phyloP scores from a whole-genome alignment of 92 coral and sea anemone species.

The Anthopleura xanthogrammica region DNA sequence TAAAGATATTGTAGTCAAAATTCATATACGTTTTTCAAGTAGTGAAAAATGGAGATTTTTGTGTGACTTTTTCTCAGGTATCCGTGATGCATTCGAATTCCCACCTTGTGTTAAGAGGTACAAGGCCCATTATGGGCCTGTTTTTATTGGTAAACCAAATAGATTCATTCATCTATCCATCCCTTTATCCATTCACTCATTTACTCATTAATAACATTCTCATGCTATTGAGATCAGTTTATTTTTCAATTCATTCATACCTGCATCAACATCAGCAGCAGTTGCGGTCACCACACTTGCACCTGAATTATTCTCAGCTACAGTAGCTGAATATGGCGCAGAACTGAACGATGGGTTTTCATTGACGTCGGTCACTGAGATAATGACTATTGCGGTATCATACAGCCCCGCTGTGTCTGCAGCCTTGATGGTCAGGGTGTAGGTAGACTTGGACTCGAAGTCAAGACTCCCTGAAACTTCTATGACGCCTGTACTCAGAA shows the following conservation, averaged over 20 bases:
- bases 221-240: no score
- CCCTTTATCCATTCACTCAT: no score
- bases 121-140: no score
- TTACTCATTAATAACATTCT: no score
- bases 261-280: slow-evolving; percentile 58
- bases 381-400: slow-evolving; percentile 36
- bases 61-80: no score
- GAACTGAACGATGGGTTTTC: slow-evolving; percentile 48
- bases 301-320: slow-evolving; percentile 48
- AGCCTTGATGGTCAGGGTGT: slow-evolving; percentile 49
- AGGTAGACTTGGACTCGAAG: slow-evolving; percentile 56
- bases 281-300: slow-evolving; percentile 62
- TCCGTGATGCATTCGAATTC: no score
- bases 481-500: slow-evolving; percentile 45
- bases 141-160: no score
- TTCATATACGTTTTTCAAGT: no score
- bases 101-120: no score
- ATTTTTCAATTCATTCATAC: not conserved
- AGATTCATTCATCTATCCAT: no score
- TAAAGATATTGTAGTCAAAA: no score
- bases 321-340: slow-evolving; percentile 56
- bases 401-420: slow-evolving; percentile 47
- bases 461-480: slow-evolving; percentile 54
- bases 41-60: no score
- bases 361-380: slow-evolving; percentile 40